phyloP scores from a whole-genome alignment of 2,797 vertebrate species.

The Danio jaintianensis region DNA sequence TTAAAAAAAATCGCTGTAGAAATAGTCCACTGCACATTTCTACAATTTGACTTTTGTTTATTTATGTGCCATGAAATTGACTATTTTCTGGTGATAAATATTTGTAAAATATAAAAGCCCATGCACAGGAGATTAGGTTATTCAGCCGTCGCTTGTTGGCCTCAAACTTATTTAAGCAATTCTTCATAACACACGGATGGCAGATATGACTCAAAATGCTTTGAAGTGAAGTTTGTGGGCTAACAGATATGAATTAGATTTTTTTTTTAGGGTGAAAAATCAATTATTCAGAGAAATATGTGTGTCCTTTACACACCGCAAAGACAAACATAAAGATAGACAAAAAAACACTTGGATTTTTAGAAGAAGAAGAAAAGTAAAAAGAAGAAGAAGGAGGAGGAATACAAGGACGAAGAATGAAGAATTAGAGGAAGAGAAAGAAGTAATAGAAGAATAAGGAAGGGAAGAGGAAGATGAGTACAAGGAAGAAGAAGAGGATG shows the following conservation, averaged over 20 bases:
- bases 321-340: neutral
- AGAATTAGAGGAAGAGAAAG: too few relatives aligned
- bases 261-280: neutral
- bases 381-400: too few relatives aligned
- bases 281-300: neutral
- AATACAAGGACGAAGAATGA: neutral
- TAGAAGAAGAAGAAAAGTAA: too few relatives aligned
- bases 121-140: too few relatives aligned
- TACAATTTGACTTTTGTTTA: neutral
- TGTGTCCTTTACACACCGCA: neutral
- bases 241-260: constrained; percentile 14
- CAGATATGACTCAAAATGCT: neutral
- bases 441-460: too few relatives aligned
- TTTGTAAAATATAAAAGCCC: neutral
- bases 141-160: too few relatives aligned
- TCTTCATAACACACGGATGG: neutral
- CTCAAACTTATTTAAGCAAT: constrained; percentile 1
- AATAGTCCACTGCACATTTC: too few relatives aligned
- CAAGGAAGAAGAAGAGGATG: too few relatives aligned
- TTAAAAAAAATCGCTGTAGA: too few relatives aligned
- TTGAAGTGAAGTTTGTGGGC: neutral
- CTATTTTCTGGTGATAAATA: neutral
- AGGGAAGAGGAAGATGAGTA: too few relatives aligned
- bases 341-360: too few relatives aligned
- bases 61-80: too few relatives aligned